phyloP scores from a whole-genome alignment of 2,113 vertebrate species.

The Percina caprodes region DNA sequence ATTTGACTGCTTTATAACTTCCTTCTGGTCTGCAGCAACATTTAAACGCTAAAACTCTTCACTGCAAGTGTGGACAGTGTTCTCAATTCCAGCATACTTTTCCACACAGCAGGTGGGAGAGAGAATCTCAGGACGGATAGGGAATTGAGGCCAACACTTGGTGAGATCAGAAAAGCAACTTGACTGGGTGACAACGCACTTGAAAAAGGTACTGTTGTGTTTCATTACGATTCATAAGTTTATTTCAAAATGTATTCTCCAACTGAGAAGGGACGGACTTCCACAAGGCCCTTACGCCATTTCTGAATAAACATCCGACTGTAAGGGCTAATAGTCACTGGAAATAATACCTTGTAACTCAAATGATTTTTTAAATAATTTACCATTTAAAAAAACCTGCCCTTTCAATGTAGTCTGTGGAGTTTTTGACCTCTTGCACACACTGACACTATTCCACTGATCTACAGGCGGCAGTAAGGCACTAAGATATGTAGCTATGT shows the following conservation, averaged over 20 bases:
- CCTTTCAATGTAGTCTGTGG: too few relatives aligned
- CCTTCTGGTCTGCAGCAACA: slow-evolving; percentile 21
- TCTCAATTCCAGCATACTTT: slow-evolving; percentile 40
- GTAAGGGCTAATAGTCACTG: slow-evolving; percentile 8
- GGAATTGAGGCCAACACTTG: slow-evolving; percentile 50
- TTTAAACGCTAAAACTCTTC: slow-evolving; percentile 26
- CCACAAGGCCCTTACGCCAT: slow-evolving; percentile 9
- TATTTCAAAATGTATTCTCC: slow-evolving; percentile 48
- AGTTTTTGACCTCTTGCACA: too few relatives aligned
- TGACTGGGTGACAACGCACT: slow-evolving; percentile 50
- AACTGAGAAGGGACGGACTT: slow-evolving; percentile 13
- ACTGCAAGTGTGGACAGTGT: slow-evolving; percentile 22
- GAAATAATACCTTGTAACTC: slow-evolving; percentile 9
- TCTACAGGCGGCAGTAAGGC: background rate
- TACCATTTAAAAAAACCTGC: too few relatives aligned
- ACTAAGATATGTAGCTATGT: background rate
- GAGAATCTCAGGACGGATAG: slow-evolving; percentile 33
- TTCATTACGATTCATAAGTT: slow-evolving; percentile 71
- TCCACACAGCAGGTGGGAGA: slow-evolving; percentile 54
- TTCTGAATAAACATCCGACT: slow-evolving; percentile 27
- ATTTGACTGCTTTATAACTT: slow-evolving; percentile 10
- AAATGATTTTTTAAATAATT: background rate
- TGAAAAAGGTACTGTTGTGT: slow-evolving; percentile 58
- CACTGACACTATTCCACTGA: background rate
- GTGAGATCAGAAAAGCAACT: slow-evolving; percentile 48